These are phyloP conservation scores for Pteropus alecto DNA, from an alignment of 2,113 vertebrate genomes.

Conservation along the genomic window DNA sequence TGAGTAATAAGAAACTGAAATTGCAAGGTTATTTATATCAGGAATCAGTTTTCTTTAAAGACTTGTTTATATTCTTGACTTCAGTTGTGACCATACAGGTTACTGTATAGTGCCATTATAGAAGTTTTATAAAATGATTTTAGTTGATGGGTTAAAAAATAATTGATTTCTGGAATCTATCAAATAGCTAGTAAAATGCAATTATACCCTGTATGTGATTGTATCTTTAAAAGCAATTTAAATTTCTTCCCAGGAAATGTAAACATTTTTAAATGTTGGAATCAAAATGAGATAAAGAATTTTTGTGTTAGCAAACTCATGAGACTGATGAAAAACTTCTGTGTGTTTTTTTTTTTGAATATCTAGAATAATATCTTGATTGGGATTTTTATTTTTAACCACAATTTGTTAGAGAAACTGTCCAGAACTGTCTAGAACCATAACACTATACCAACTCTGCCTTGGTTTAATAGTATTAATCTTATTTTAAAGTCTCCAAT, in stretches of 20 bases:
- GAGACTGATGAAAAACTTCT: neutral
- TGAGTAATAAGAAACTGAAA: constrained; percentile 63
- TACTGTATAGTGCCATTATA: neutral
- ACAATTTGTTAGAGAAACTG: neutral
- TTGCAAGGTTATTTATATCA: constrained; percentile 51
- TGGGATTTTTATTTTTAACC: constrained; percentile 33
- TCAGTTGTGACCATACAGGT: constrained; percentile 60
- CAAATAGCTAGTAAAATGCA: constrained; percentile 1
- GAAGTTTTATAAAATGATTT: constrained; percentile 35
- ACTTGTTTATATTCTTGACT: constrained; percentile 50
- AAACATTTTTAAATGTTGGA: neutral
- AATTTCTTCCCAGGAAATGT: constrained; percentile 1
- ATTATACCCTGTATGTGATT: neutral
- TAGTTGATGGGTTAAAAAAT: constrained; percentile 25
- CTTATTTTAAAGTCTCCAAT: constrained; percentile 9
- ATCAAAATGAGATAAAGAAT: neutral
- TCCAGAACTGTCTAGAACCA: neutral
- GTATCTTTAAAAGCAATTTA: neutral
- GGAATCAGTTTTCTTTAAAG: constrained; percentile 65
- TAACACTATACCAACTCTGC: neutral
- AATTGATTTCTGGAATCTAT: neutral
- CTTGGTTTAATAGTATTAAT: neutral
- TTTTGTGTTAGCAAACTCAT: neutral
- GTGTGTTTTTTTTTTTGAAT: neutral
- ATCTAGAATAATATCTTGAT: neutral